These are phyloP conservation scores for Nephrotoma appendiculata DNA, from an alignment of 2,888 invertebrate genomes.

Conservation along the genomic window DNA sequence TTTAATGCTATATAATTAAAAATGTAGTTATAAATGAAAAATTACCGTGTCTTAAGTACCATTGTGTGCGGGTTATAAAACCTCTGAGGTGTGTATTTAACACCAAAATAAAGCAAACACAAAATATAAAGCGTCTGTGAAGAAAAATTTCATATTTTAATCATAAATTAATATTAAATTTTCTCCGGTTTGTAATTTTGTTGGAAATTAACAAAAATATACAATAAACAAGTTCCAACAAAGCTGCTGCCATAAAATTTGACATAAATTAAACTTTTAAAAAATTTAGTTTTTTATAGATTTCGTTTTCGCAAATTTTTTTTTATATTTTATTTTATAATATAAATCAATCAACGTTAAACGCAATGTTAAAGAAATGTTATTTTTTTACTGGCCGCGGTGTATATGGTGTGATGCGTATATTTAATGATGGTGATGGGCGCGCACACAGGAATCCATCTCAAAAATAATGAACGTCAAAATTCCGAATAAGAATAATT, in stretches of 20 bases:
- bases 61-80: neutral
- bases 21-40: neutral
- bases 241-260: neutral
- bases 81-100: neutral
- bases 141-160: neutral
- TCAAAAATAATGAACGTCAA: neutral
- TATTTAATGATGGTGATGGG: neutral
- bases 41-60: neutral
- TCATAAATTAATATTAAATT: neutral
- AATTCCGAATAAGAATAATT: neutral
- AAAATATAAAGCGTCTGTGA: neutral
- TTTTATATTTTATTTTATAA: neutral
- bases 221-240: neutral
- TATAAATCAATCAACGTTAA: neutral
- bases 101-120: neutral
- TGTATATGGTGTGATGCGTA: neutral
- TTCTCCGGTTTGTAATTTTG: neutral
- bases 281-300: neutral
- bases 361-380: neutral
- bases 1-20: neutral
- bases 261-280: neutral
- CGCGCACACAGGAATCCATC: neutral
- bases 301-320: neutral
- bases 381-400: neutral
- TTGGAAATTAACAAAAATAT: neutral